Percentiles rank a stretch among this genome's conserved stretches.
Evolutionary conservation across 1,140 invertebrate genomes (phyloP).

Genomic region (Drosophila repletoides): DNA sequence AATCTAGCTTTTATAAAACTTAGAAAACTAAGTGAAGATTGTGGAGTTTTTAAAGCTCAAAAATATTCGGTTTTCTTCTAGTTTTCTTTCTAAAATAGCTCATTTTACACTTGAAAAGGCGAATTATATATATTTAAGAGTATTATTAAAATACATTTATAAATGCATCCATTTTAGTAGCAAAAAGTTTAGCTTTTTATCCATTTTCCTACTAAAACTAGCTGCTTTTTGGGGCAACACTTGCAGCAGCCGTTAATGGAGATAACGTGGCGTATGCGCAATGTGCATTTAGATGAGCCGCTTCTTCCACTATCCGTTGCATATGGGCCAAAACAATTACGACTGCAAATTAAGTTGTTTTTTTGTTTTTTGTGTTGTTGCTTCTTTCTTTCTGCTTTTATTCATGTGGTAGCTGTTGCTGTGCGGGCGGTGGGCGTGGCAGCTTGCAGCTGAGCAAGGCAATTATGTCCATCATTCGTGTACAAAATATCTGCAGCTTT

Average conservation of each 20-base stretch:
- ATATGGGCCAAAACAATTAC: conserved; percentile 28
- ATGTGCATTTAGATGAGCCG: conserved; percentile 50
- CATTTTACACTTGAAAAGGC: too few species aligned
- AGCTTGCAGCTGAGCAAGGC: conserved; percentile 26
- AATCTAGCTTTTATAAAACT: too few species aligned
- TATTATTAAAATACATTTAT: too few species aligned
- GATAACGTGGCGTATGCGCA: conserved; percentile 66
- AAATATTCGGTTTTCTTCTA: too few species aligned
- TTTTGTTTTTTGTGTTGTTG: conserved; percentile 10
- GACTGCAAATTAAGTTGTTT: conserved; percentile 58
- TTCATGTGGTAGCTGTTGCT: conserved; percentile 12
- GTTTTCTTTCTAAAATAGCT: too few species aligned
- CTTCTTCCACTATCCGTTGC: neutral
- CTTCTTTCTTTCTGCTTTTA: conserved; percentile 5
- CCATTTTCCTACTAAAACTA: too few species aligned
- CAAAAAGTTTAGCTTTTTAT: too few species aligned
- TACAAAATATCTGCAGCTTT: conserved; percentile 58
- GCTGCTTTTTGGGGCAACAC: too few species aligned
- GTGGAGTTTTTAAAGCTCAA: too few species aligned
- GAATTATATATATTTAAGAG: too few species aligned
- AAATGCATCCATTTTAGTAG: too few species aligned
- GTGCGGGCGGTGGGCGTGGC: conserved; percentile 64
- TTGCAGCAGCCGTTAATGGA: conserved; percentile 27
- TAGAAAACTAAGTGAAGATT: too few species aligned
- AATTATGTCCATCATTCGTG: conserved; percentile 76